Conservation (phyloP, 2,113 vertebrate species). For the Xenus cinereus region DNA sequence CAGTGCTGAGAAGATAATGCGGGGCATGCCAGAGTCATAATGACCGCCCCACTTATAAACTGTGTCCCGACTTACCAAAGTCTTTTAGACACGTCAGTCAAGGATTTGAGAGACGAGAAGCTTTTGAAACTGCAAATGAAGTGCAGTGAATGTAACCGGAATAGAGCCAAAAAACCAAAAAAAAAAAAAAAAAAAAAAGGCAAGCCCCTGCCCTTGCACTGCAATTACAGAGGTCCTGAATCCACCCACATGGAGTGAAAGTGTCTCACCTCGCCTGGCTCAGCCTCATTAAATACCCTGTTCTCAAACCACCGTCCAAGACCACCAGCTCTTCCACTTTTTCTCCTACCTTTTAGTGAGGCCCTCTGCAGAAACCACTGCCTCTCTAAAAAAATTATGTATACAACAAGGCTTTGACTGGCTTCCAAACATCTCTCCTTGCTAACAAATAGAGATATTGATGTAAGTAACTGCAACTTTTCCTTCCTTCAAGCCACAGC, state of each 20-base stretch:
- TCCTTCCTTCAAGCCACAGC: neutral
- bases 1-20: neutral
- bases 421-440: neutral
- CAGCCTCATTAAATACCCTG: neutral
- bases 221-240: neutral
- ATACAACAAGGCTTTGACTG: neutral
- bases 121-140: neutral
- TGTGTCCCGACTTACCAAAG: neutral
- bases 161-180: neutral
- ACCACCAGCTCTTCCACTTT: neutral
- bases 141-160: neutral
- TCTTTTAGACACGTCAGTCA: neutral
- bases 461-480: neutral
- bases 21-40: neutral
- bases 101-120: neutral
- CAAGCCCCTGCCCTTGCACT: neutral
- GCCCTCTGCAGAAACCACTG: neutral
- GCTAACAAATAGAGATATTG: neutral
- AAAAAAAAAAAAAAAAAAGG: neutral
- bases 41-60: neutral
- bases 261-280: neutral
- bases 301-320: neutral
- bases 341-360: neutral
- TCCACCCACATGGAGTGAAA: neutral
- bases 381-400: neutral